Base-by-base conservation (phyloP, 35 echinoderm and acorn worm species). In the Anneissia japonica region DNA sequence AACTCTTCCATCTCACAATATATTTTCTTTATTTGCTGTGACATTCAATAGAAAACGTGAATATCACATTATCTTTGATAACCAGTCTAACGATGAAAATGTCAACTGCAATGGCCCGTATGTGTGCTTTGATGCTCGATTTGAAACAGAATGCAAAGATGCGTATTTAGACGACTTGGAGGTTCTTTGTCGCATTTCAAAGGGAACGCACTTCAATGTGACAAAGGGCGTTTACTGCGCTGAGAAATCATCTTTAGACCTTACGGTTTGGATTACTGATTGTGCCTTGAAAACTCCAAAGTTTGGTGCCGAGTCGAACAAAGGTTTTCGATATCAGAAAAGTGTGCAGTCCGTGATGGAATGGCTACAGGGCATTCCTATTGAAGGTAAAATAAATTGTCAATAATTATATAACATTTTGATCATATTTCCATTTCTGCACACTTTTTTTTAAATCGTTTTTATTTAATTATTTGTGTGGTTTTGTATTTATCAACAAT, bases 381-480 rank as follows among this genome's bases (percentile, higher is more conserved):
- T 81, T 81, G 35, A 81, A 38, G 79, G 79, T 81, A n/a, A 81
- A 14, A 34, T 45, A 45, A n/a, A n/a, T n/a, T n/a, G n/a, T n/a
- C n/a, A n/a, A n/a, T n/a, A n/a, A n/a, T n/a, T n/a, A n/a, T n/a
- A n/a, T n/a, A n/a, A n/a, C n/a, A n/a, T n/a, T n/a, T n/a, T n/a
- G n/a, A n/a, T n/a, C n/a, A n/a, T n/a, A n/a, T n/a, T n/a, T n/a
- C n/a, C n/a, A n/a, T n/a, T n/a, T n/a, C n/a, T n/a, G n/a, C n/a
- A n/a, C n/a, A n/a, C n/a, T n/a, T n/a, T n/a, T n/a, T n/a, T n/a
- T n/a, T n/a, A n/a, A n/a, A n/a, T n/a, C n/a, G n/a, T n/a, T n/a
- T n/a, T n/a, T n/a, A n/a, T n/a, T n/a, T n/a, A n/a, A n/a, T n/a
- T n/a, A n/a, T n/a, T n/a, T n/a, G n/a, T n/a, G n/a, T n/a, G n/a